phyloP scores from a whole-genome alignment of 2,113 vertebrate genomes.

The Perca flavescens region DNA sequence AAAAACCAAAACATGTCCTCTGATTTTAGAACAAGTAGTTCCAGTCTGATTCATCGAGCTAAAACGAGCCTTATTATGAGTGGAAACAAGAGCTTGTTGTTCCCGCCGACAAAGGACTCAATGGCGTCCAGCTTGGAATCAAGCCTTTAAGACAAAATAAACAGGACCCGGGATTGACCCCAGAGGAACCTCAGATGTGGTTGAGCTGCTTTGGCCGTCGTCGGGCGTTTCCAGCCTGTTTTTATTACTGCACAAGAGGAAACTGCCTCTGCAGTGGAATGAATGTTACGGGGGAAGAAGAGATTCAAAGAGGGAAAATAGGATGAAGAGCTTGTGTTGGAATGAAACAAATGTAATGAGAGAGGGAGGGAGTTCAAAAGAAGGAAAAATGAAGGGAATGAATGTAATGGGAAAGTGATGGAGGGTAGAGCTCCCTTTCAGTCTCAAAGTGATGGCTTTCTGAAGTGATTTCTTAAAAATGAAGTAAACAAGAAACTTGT shows the following conservation, averaged over 20 bases:
- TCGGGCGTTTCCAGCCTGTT: conserved; percentile 39
- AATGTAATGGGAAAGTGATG: neutral
- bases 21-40: conserved; percentile 14
- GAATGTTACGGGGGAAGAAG: conserved; percentile 6
- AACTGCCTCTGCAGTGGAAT: conserved; percentile 39
- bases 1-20: neutral
- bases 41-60: neutral
- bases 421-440: neutral
- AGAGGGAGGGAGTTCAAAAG: neutral
- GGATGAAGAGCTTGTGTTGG: neutral
- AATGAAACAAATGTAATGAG: conserved; percentile 21
- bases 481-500: neutral
- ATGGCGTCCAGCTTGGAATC: conserved; percentile 40
- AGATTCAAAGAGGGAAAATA: neutral
- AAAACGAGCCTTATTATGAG: conserved; percentile 26
- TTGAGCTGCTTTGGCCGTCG: neutral
- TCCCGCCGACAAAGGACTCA: conserved; percentile 24
- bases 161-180: conserved; percentile 46
- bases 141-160: conserved; percentile 37
- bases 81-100: conserved; percentile 45
- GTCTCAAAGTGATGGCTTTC: neutral
- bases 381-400: neutral
- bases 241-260: conserved; percentile 47
- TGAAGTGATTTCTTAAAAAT: neutral
- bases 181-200: conserved; percentile 62